Evolutionary conservation across 2,888 invertebrate species (phyloP).

Genomic region (Pardosa pseudoannulata): DNA sequence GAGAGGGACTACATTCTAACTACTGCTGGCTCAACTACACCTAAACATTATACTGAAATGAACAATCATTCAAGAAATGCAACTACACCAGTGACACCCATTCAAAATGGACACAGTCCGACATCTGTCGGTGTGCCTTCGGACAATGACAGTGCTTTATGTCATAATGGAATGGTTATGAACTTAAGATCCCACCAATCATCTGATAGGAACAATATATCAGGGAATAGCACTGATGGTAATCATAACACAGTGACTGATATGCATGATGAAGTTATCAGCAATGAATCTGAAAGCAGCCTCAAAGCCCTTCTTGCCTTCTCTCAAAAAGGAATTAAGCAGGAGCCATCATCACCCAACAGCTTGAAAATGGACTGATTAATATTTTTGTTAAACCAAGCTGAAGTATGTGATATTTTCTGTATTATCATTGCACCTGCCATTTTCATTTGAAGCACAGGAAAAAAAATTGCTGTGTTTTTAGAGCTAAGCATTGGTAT

Average conservation of each 20-base stretch:
- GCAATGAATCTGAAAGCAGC: conserved; percentile 71
- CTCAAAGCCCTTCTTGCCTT: conserved; percentile 73
- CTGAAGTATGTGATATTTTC: conserved; percentile 73
- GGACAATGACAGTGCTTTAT: conserved; percentile 58
- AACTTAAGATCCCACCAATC: conserved; percentile 58
- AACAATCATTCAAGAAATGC: conserved; percentile 42
- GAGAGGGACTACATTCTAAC: conserved; percentile 70
- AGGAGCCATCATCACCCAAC: conserved; percentile 72
- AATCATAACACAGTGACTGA: conserved; percentile 34
- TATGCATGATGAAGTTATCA: conserved; percentile 64
- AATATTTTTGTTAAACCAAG: conserved; percentile 70
- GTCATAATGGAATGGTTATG: conserved; percentile 51
- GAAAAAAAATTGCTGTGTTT: conserved; percentile 46
- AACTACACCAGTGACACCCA: conserved; percentile 55
- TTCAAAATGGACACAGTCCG: conserved; percentile 71
- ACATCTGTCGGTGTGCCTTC: conserved; percentile 59
- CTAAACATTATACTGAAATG: conserved; percentile 52
- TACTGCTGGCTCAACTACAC: conserved; percentile 63
- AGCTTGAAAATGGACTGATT: conserved; percentile 72
- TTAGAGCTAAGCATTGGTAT: conserved; percentile 60
- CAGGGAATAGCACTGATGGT: conserved; percentile 40
- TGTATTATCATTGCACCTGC: conserved; percentile 71
- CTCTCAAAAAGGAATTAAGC: conserved; percentile 73
- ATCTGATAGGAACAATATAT: conserved; percentile 51
- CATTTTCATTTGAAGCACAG: conserved; percentile 66